Conservation (phyloP, 2,797 vertebrate species). For the Anabacerthia variegaticeps region DNA sequence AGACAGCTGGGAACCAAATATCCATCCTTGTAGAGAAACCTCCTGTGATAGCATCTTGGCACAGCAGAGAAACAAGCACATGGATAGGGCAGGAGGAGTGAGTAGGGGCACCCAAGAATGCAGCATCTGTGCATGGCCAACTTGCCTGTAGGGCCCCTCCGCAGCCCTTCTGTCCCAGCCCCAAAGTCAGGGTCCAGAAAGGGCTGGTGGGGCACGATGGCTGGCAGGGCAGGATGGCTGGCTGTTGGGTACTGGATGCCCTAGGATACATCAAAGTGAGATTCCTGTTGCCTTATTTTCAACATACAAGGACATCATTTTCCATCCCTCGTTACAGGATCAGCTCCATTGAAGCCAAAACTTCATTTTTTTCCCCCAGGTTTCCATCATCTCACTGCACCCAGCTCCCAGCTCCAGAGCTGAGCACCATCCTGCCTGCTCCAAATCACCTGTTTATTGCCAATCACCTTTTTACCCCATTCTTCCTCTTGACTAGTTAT, state of each 20-base stretch:
- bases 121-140: background rate
- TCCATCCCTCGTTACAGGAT: fast-evolving
- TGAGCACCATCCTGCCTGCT: background rate
- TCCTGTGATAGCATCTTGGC: background rate
- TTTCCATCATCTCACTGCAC: background rate
- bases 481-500: background rate
- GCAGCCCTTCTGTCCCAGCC: background rate
- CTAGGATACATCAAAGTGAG: background rate
- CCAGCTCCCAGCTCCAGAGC: background rate
- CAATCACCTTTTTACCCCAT: background rate
- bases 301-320: background rate
- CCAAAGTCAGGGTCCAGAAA: background rate
- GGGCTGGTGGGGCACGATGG: background rate
- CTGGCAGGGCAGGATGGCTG: background rate
- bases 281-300: no score
- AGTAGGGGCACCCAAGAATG: fast-evolving
- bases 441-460: background rate
- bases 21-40: background rate
- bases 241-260: background rate
- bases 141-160: fast-evolving
- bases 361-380: background rate
- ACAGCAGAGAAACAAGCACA: background rate
- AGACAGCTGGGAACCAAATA: background rate
- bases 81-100: background rate
- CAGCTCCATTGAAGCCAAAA: background rate